These are phyloP conservation scores for Enteromius radiatus DNA, from an alignment of 2,797 vertebrate genomes.

Conservation along the genomic window DNA sequence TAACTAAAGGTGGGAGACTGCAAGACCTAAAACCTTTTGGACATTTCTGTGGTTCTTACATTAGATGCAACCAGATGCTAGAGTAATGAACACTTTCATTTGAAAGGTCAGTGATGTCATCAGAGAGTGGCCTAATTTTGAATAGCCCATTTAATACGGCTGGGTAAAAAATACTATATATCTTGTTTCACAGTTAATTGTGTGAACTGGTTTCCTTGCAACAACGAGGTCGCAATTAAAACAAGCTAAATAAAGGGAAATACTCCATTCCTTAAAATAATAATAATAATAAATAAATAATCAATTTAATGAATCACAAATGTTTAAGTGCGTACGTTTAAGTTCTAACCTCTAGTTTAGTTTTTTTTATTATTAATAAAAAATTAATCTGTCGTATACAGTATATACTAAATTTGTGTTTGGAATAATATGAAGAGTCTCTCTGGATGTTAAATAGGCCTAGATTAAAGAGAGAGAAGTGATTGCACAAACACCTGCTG, in stretches of 20 bases:
- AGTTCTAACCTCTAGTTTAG: background rate
- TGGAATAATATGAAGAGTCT: constrained; percentile 1
- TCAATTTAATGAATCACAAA: no score
- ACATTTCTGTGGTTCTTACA: background rate
- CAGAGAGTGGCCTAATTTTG: background rate
- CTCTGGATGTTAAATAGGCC: constrained; percentile 10
- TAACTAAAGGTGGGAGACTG: background rate
- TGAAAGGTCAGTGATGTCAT: constrained; percentile 20
- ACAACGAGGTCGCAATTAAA: background rate
- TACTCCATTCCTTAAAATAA: background rate
- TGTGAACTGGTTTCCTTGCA: background rate
- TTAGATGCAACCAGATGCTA: constrained; percentile 12
- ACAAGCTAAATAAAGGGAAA: background rate
- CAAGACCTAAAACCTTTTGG: background rate
- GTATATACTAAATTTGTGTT: no score
- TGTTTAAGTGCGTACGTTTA: no score
- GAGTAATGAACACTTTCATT: constrained; percentile 2
- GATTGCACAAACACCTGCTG: constrained; percentile 10
- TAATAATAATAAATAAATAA: background rate
- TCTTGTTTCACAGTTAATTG: constrained; percentile 8
- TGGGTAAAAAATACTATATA: constrained; percentile 16
- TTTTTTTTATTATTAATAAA: background rate
- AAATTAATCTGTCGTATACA: background rate
- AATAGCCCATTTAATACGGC: background rate
- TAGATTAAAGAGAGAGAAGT: background rate